These are phyloP conservation scores for Nymphalis urticae DNA, from an alignment of 2,888 invertebrate genomes.

Conservation along the genomic window DNA sequence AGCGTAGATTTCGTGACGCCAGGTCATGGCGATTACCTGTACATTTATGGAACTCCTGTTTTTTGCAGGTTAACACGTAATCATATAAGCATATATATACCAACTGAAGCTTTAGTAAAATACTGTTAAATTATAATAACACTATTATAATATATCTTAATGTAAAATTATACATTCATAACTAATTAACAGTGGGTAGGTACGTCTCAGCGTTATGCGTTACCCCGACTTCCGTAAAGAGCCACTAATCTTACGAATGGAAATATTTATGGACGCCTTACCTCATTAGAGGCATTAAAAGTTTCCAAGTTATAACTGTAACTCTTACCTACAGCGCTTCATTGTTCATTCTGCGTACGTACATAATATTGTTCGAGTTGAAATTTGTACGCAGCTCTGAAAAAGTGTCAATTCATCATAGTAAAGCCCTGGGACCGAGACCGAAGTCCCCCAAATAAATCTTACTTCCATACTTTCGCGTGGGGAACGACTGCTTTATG, in stretches of 20 bases:
- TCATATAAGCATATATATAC: conserved; percentile 16
- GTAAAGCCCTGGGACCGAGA: conserved; percentile 76
- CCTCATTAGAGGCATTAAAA: conserved; percentile 79
- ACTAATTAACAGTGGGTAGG: conserved; percentile 57
- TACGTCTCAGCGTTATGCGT: conserved; percentile 45
- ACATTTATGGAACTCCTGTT: conserved; percentile 58
- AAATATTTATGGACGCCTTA: conserved; percentile 71
- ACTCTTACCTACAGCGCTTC: conserved; percentile 61
- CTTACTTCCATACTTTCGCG: conserved; percentile 81
- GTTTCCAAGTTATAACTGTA: conserved; percentile 72
- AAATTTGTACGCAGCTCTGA: conserved; percentile 78
- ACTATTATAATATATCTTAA: conserved; percentile 4
- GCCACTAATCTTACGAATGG: conserved; percentile 70
- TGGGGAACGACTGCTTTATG: conserved; percentile 81
- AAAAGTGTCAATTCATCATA: conserved; percentile 82
- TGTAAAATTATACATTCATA: conserved; percentile 43
- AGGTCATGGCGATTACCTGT: conserved; percentile 62
- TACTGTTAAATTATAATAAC: neutral
- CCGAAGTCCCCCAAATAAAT: conserved; percentile 79
- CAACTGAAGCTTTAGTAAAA: neutral
- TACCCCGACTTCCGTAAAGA: conserved; percentile 63
- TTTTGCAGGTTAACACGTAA: conserved; percentile 62
- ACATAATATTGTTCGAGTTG: conserved; percentile 64
- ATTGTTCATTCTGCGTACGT: conserved; percentile 79
- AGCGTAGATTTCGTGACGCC: conserved; percentile 73